Conservation (phyloP, 2,888 invertebrate genomes). For the Sesia bembeciformis region DNA sequence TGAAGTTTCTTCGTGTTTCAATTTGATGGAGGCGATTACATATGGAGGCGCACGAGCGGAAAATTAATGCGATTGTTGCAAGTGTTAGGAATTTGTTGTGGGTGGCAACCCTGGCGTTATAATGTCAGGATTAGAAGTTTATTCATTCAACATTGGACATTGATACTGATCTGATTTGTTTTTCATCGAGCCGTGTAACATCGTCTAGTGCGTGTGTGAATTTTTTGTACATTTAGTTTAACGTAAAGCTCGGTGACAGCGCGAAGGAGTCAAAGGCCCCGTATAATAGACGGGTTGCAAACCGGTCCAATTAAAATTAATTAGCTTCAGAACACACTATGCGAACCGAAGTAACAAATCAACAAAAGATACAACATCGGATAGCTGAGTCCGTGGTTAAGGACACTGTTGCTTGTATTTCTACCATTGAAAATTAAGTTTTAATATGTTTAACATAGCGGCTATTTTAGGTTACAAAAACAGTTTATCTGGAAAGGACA, state of each 20-base stretch:
- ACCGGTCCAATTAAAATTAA: slow-evolving; percentile 63
- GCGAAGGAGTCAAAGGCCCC: neutral
- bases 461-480: neutral
- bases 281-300: slow-evolving; percentile 32
- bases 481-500: neutral
- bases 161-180: slow-evolving; percentile 6
- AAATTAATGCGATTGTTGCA: slow-evolving; percentile 62
- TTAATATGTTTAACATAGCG: slow-evolving; percentile 10
- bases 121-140: slow-evolving; percentile 31
- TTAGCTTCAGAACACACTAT: slow-evolving; percentile 62
- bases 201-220: neutral
- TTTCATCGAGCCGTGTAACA: slow-evolving; percentile 3
- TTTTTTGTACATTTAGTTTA: neutral
- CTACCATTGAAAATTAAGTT: slow-evolving; percentile 22
- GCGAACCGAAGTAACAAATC: slow-evolving; percentile 60
- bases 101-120: slow-evolving; percentile 33
- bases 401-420: slow-evolving; percentile 14
- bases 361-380: slow-evolving; percentile 54
- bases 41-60: slow-evolving; percentile 59
- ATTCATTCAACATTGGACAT: slow-evolving; percentile 9
- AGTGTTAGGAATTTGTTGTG: slow-evolving; percentile 37
- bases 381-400: slow-evolving; percentile 45
- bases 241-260: neutral
- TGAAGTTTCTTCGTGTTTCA: slow-evolving; percentile 30
- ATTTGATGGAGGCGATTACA: slow-evolving; percentile 34